These are phyloP conservation scores for Cataglyphis altisquamis DNA, from an alignment of 2,888 invertebrate species.

Conservation along the genomic window DNA sequence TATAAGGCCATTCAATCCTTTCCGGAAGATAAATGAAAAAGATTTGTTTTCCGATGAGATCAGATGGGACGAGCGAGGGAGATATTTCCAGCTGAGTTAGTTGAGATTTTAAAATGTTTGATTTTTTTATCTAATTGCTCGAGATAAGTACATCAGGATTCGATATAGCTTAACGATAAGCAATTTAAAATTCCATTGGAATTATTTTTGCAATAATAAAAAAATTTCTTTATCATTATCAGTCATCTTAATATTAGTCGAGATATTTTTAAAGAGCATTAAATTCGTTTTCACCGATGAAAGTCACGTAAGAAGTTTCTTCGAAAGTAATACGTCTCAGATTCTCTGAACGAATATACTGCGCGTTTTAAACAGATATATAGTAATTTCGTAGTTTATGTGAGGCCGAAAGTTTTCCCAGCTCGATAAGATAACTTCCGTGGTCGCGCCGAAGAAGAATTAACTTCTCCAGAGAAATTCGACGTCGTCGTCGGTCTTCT, in stretches of 20 bases:
- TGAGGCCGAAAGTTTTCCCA: slow-evolving; percentile 30
- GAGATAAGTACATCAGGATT: not conserved
- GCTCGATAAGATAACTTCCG: slow-evolving; percentile 48
- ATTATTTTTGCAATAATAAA: not conserved
- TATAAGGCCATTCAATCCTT: slow-evolving; percentile 37
- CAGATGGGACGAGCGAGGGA: not conserved
- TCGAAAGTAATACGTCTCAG: slow-evolving; percentile 13
- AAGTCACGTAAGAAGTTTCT: slow-evolving; percentile 24
- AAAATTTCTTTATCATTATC: not conserved
- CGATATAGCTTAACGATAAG: not conserved
- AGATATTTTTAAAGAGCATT: not conserved
- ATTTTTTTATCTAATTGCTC: not conserved
- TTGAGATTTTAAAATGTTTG: not conserved
- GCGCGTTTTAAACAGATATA: not conserved
- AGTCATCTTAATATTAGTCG: not conserved
- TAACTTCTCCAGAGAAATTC: slow-evolving; percentile 29
- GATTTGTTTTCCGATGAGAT: slow-evolving; percentile 39
- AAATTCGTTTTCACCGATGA: not conserved
- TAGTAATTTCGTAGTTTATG: slow-evolving; percentile 42
- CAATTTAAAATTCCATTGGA: not conserved
- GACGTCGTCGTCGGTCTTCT: not conserved
- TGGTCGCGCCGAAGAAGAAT: not conserved
- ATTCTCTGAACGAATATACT: slow-evolving; percentile 33
- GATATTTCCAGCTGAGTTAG: slow-evolving; percentile 23
- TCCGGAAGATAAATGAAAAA: slow-evolving; percentile 17